Evolutionary conservation across 1,140 invertebrate genomes (phyloP), one percentile per base, ranked within the genome.

Genomic region (Cydia splendana): DNA sequence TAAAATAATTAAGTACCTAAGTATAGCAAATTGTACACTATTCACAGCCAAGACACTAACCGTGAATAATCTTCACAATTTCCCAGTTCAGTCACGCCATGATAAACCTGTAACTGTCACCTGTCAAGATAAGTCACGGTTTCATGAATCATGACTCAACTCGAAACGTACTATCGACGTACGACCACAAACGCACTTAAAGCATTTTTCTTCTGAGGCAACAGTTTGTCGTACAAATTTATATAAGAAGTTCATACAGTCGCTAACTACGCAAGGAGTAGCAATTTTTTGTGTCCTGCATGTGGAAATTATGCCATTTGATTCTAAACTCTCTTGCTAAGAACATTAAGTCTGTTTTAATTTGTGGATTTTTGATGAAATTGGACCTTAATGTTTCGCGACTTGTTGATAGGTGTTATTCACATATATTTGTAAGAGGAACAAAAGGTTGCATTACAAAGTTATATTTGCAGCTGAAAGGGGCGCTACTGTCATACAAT

Each of bases 41-140:
- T 71, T 30, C 28, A 42, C n/a, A 4, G 6, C 15, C 2, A 38
- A 71, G 67, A 71, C 67, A 71, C 30, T 42, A 42, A 71, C 30
- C 34, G 34, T 42, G 67, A 71, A 38, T 71, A 71, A 71, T 45
- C 34, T 71, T 38, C 1, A 71, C 67, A 71, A 71, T 9, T 38
- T n/a, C 67, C 30, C 34, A 24, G 67, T 71, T 9, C 67, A 38
- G 67, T 71, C 67, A 71, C 57, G 57, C 34, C 34, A 18, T 71
- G 67, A 71, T 71, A 71, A 71, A 38, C 67, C 34, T 71, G 67
- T 71, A 34, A 71, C 67, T 71, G 67, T 71, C 67, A 71, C 7
- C 67, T 71, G 67, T 71, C 67, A 71, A 71, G 67, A 71, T 71
- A 71, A 71, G 67, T 71, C 30, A 71, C 34, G 67, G 67, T 71